Base-by-base conservation (phyloP, 2,888 invertebrate genomes). In the Rugalucina vietnamica region DNA sequence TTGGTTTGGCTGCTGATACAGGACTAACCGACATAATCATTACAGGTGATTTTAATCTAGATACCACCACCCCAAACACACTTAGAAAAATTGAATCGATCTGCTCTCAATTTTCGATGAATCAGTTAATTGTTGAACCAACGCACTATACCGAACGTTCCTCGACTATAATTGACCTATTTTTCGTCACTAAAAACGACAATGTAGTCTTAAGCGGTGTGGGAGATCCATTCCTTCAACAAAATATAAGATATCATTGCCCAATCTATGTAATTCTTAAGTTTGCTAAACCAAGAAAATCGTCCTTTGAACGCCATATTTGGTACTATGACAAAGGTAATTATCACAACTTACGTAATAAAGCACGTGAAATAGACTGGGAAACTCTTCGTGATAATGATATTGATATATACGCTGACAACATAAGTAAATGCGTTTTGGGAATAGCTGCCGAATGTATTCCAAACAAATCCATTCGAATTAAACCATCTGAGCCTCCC, bases 241-340 rank as follows among this genome's bases (percentile, higher is more conserved):
- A 77, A 43, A 21, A 49, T 21, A 36, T 77, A n/a, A 49, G 29
- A 10, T 27, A 60, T 18, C 29, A 60, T 29, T 60, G 60, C 21
- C 60, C 60, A 4, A 18, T 60, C 5, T 27, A 60, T 60, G 60
- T 27, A 1, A 27, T 60, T 5, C 10, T 24, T 27, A 60, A 60
- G 18, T 37, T 37, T 43, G 3, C 18, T 4, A 78, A 71, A 77
- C 49, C 69, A 3, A 1, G 36, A 8, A 4, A 29, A 21, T 29
- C 32, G n/a, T 14, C 24, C 29, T 49, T 49, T 24, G 32, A 39
- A 43, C 34, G 77, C 14, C 27, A 27, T 43, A 43, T 79, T 5
- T 79, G 79, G 79, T 8, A 36, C 21, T 79, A 54, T 39, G 57
- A 78, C 24, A 43, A 71, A 18, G 79, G 57, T 21, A 60, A 72